Evolutionary conservation across 2,888 invertebrate genomes (phyloP).

Genomic region (Ypsolopha scabrella): DNA sequence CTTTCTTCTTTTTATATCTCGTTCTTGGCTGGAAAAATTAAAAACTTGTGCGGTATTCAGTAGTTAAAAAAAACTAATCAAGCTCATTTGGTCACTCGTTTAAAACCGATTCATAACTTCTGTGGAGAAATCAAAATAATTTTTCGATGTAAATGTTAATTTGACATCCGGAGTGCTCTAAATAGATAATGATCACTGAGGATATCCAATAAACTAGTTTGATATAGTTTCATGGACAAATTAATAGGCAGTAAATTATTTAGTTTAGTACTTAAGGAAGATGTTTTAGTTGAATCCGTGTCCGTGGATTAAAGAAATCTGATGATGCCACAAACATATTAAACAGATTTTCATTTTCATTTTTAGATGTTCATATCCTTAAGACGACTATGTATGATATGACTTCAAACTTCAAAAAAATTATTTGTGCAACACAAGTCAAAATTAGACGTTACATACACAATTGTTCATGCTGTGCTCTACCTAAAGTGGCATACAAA

Average conservation of each 20-base stretch:
- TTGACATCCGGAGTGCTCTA: background rate
- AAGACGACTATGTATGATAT: too few species aligned
- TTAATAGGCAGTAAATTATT: background rate
- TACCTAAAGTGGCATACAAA: too few species aligned
- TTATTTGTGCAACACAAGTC: too few species aligned
- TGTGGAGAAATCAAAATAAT: conserved; percentile 8
- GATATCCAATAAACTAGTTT: background rate
- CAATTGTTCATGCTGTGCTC: too few species aligned
- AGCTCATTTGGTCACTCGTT: conserved; percentile 1
- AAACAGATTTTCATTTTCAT: too few species aligned
- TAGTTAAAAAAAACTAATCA: background rate
- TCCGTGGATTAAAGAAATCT: too few species aligned
- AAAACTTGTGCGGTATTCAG: background rate
- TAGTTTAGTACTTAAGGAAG: background rate
- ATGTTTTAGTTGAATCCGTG: background rate
- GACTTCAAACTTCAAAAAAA: too few species aligned
- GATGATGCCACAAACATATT: too few species aligned
- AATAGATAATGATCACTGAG: conserved; percentile 3
- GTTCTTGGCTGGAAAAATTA: too few species aligned
- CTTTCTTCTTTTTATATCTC: too few species aligned
- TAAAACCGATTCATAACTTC: conserved; percentile 9
- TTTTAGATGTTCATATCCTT: too few species aligned
- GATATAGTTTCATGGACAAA: background rate
- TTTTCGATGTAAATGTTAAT: conserved; percentile 7
- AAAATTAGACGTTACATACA: too few species aligned